These are phyloP conservation scores for Nymphalis urticae DNA, from an alignment of 2,888 invertebrate genomes.

Conservation along the genomic window DNA sequence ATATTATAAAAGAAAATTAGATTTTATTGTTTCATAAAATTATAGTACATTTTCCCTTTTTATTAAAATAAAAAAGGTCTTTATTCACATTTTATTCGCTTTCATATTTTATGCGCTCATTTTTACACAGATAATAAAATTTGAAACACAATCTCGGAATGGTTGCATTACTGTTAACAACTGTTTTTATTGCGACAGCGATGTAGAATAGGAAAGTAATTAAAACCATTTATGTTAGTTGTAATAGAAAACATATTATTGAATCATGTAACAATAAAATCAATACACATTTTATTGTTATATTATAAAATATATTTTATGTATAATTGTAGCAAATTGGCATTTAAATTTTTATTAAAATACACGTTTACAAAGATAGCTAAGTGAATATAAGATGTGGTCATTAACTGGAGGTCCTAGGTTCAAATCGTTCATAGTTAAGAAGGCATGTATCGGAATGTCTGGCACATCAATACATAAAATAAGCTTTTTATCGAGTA, in stretches of 20 bases:
- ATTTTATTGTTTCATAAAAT: not conserved
- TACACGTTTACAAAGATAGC: too few species aligned
- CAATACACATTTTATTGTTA: too few species aligned
- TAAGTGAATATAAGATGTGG: too few species aligned
- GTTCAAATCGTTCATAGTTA: too few species aligned
- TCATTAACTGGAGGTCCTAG: too few species aligned
- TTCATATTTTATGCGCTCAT: not conserved
- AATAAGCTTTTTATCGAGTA: too few species aligned
- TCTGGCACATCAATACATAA: too few species aligned
- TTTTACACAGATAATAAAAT: conserved; percentile 3
- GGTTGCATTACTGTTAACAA: not conserved
- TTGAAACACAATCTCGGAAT: not conserved
- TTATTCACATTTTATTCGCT: conserved; percentile 2
- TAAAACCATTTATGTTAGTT: not conserved
- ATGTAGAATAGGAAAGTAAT: not conserved
- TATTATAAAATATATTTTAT: not conserved
- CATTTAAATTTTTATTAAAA: too few species aligned
- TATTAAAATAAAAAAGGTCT: conserved; percentile 3
- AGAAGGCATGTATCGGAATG: too few species aligned
- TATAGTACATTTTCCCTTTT: not conserved
- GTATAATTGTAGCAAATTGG: too few species aligned
- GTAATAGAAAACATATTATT: not conserved
- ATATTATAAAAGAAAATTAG: not conserved
- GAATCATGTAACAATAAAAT: not conserved
- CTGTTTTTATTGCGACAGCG: not conserved